Percentiles rank a stretch among this genome's conserved stretches.
Conservation (phyloP, 2,888 invertebrate species). For the Acrobasis repandana region DNA sequence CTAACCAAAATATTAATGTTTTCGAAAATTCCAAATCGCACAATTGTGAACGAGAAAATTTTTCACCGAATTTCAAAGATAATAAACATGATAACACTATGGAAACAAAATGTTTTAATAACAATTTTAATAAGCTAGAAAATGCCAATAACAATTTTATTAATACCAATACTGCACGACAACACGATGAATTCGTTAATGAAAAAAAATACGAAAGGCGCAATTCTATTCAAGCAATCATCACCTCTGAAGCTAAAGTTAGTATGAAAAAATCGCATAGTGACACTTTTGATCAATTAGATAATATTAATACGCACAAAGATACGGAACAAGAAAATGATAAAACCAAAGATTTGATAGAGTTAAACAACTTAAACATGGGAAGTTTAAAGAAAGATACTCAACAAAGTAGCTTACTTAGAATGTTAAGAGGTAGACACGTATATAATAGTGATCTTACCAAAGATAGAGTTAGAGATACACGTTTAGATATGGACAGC, state of each 20-base stretch:
- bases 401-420: background rate
- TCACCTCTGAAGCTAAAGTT: background rate
- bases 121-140: too few relatives aligned
- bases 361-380: background rate
- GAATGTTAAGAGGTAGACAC: background rate
- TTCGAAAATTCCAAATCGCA: too few relatives aligned
- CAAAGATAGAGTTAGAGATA: slow-evolving; percentile 1
- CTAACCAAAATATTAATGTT: too few relatives aligned
- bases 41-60: too few relatives aligned
- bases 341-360: background rate
- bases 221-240: background rate
- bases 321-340: background rate
- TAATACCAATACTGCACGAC: too few relatives aligned
- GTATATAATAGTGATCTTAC: background rate
- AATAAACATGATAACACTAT: too few relatives aligned
- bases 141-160: too few relatives aligned
- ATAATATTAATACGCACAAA: background rate
- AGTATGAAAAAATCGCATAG: background rate
- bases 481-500: background rate
- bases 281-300: background rate
- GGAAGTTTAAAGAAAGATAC: background rate
- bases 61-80: too few relatives aligned
- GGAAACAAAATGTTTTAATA: too few relatives aligned
- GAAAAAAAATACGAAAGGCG: background rate
- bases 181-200: background rate